These are phyloP conservation scores for Candidula unifasciata DNA, from an alignment of 2,888 invertebrate genomes.

Conservation along the genomic window DNA sequence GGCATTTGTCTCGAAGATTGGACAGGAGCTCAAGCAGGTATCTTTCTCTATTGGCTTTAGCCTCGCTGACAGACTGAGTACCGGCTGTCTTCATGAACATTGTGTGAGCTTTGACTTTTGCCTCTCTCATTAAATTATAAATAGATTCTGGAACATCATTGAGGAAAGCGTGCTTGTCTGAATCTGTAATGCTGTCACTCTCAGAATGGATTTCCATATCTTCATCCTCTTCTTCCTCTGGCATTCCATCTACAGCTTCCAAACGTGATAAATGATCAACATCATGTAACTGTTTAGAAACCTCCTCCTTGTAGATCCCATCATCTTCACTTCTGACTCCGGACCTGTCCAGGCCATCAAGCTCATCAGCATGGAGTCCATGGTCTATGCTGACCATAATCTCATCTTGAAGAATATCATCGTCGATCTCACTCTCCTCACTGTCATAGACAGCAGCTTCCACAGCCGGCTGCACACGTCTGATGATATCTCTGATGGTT, in stretches of 20 bases:
- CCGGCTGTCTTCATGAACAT: constrained; percentile 45
- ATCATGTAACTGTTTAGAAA: constrained; percentile 5
- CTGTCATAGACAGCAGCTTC: constrained; percentile 61
- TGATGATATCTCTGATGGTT: constrained; percentile 71
- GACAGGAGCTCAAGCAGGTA: constrained; percentile 47
- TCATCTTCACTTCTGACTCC: neutral
- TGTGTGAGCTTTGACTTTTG: constrained; percentile 46
- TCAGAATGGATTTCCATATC: constrained; percentile 49
- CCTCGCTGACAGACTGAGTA: constrained; percentile 39
- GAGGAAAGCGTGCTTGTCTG: constrained; percentile 39
- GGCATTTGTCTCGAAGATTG: constrained; percentile 34
- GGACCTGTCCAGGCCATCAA: constrained; percentile 34
- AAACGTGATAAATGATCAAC: constrained; percentile 29
- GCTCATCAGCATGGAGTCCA: constrained; percentile 34
- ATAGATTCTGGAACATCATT: constrained; percentile 42
- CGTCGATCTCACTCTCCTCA: constrained; percentile 63
- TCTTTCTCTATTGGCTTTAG: constrained; percentile 37
- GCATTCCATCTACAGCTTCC: constrained; percentile 50
- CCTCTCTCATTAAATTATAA: constrained; percentile 50
- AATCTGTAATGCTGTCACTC: constrained; percentile 20
- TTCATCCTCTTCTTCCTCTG: constrained; percentile 50
- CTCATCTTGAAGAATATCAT: constrained; percentile 66
- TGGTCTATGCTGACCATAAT: constrained; percentile 42
- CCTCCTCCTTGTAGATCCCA: neutral
- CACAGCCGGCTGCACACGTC: constrained; percentile 62